These are phyloP conservation scores for Morus bassanus DNA, from an alignment of 2,797 vertebrate species.

Conservation along the genomic window DNA sequence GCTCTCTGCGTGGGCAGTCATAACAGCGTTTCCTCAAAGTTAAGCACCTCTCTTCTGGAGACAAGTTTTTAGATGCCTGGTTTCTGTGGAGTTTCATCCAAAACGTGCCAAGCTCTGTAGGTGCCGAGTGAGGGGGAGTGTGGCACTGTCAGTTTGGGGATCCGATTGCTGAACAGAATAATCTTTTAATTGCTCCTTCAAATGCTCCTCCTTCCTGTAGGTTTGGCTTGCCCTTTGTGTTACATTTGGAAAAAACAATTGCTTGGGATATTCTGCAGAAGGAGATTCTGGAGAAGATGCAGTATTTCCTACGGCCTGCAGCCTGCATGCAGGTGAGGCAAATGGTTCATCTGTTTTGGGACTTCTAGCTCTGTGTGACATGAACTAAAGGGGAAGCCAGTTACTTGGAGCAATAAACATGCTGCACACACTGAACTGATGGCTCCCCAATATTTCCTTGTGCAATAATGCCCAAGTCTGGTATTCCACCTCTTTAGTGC, in stretches of 20 bases:
- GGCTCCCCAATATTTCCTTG: not conserved
- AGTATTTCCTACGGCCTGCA: conserved; percentile 90
- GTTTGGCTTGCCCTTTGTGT: conserved; percentile 94
- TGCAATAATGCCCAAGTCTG: not conserved
- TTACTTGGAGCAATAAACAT: not conserved
- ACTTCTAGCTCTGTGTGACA: not conserved
- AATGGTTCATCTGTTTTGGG: not conserved
- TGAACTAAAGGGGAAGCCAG: not conserved
- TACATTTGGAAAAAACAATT: conserved; percentile 93
- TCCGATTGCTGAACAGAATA: fast-evolving
- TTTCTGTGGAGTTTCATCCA: not conserved
- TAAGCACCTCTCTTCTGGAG: not conserved
- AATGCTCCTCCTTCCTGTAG: conserved; percentile 64
- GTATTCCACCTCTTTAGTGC: not conserved
- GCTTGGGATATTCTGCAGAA: conserved; percentile 97
- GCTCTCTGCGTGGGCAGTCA: not conserved
- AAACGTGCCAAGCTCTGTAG: fast-evolving
- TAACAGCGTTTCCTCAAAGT: not conserved
- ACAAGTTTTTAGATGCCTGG: not conserved
- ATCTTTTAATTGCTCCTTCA: not conserved
- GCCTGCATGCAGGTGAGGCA: conserved; percentile 89
- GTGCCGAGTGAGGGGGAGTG: not conserved
- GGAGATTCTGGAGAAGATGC: conserved; percentile 98
- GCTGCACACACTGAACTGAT: not conserved
- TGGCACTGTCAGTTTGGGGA: not conserved